Evolutionary conservation across 1,140 invertebrate genomes (phyloP).

Genomic region (Drosophila varians): DNA sequence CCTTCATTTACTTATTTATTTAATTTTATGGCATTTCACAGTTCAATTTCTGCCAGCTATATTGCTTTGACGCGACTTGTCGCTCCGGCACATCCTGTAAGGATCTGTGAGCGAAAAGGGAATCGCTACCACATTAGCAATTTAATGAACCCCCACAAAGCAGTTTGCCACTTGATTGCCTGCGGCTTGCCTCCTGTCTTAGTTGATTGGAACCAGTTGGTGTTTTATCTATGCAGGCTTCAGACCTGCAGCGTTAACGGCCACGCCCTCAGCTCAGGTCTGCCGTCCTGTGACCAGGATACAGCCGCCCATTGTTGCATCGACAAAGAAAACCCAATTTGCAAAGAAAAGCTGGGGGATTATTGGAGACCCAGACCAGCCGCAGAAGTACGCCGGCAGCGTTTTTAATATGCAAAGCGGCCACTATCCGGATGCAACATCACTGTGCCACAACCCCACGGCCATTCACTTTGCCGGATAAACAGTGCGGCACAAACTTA

Average conservation of each 20-base stretch:
- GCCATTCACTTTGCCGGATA: constrained; percentile 8
- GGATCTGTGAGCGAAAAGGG: constrained; percentile 8
- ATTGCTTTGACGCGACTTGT: constrained; percentile 9
- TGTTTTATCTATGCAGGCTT: constrained; percentile 23
- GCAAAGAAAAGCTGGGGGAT: constrained; percentile 66
- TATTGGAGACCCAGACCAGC: constrained; percentile 44
- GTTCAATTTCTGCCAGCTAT: constrained; percentile 20
- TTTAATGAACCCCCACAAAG: constrained; percentile 45
- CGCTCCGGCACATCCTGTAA: not conserved
- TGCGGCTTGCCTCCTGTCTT: constrained; percentile 15
- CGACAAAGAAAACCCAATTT: constrained; percentile 64
- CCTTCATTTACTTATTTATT: not conserved
- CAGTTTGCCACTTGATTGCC: constrained; percentile 50
- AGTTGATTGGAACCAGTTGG: constrained; percentile 31
- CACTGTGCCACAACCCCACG: not conserved
- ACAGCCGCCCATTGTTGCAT: constrained; percentile 37
- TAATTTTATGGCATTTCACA: constrained; percentile 20
- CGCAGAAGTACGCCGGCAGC: constrained; percentile 50
- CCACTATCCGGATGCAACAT: constrained; percentile 28
- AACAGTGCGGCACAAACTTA: constrained; percentile 32
- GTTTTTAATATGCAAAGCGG: constrained; percentile 59
- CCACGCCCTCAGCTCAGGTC: constrained; percentile 8
- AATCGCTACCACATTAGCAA: constrained; percentile 34
- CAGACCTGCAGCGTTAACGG: constrained; percentile 40
- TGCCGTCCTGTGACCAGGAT: constrained; percentile 4